Percentiles rank a stretch among this genome's conserved stretches.
These are phyloP conservation scores for Channallabes apus DNA, from an alignment of 2,797 vertebrate genomes.

Conservation along the genomic window DNA sequence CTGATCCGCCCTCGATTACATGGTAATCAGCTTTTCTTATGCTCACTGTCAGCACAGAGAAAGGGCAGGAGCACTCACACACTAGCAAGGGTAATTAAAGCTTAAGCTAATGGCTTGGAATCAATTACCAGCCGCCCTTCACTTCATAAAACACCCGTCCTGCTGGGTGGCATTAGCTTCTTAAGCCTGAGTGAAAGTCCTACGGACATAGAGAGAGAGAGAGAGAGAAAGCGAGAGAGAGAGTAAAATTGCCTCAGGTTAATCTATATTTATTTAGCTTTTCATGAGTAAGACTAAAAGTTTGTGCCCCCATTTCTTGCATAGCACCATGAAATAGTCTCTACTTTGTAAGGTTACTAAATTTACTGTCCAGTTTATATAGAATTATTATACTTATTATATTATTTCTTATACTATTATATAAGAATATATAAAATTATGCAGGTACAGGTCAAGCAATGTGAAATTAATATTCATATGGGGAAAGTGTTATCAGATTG, in stretches of 20 bases:
- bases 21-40: constrained; percentile 70
- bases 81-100: constrained; percentile 66
- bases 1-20: constrained; percentile 62
- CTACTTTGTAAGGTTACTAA: background rate
- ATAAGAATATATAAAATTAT: background rate
- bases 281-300: background rate
- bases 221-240: too few species aligned
- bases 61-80: constrained; percentile 31
- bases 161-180: constrained; percentile 25
- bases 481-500: background rate
- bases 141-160: constrained; percentile 49
- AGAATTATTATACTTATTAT: too few species aligned
- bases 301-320: background rate
- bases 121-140: constrained; percentile 62
- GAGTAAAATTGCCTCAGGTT: background rate
- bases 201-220: background rate
- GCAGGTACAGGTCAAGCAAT: background rate
- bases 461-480: background rate
- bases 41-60: constrained; percentile 46
- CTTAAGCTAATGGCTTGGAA: constrained; percentile 61
- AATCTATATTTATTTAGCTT: background rate
- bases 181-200: constrained; percentile 24
- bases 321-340: background rate
- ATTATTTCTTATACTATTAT: too few species aligned
- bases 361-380: too few species aligned